Conservation (phyloP, 2,113 vertebrate species). For the Serilophus lunatus region DNA sequence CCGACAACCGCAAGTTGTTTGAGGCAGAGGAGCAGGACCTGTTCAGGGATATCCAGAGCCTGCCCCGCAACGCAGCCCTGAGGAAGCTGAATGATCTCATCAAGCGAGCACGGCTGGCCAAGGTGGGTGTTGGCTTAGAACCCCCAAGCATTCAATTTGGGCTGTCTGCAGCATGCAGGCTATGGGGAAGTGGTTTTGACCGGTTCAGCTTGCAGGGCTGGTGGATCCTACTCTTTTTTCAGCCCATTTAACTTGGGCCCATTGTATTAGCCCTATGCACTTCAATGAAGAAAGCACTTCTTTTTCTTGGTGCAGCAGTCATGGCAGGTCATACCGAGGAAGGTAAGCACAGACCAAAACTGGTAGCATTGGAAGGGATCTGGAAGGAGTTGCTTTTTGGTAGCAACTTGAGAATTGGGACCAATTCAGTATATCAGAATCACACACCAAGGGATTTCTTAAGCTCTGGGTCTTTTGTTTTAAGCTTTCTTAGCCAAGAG, state of each 20-base stretch:
- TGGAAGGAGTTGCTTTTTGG: neutral
- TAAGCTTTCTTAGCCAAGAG: neutral
- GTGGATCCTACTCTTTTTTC: neutral
- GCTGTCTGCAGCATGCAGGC: neutral
- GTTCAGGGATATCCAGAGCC: conserved; percentile 94
- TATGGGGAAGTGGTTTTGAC: neutral
- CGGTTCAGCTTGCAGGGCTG: neutral
- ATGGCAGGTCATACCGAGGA: neutral
- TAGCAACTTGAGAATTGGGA: neutral
- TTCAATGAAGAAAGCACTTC: neutral
- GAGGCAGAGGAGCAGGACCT: conserved; percentile 96
- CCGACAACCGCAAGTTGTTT: conserved; percentile 94
- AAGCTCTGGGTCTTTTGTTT: neutral
- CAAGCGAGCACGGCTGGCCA: conserved; percentile 93
- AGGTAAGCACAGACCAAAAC: neutral
- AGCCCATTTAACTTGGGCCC: neutral
- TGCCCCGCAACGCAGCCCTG: conserved; percentile 93
- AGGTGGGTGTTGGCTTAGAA: conserved; percentile 71
- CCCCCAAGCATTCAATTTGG: neutral
- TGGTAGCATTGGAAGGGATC: neutral
- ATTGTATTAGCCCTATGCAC: neutral
- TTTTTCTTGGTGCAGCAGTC: neutral
- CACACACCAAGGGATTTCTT: neutral
- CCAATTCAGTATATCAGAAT: neutral
- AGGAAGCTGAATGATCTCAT: conserved; percentile 97